Evolutionary conservation across 2,888 invertebrate species (phyloP).

Genomic region (Drosophila prostipennis): DNA sequence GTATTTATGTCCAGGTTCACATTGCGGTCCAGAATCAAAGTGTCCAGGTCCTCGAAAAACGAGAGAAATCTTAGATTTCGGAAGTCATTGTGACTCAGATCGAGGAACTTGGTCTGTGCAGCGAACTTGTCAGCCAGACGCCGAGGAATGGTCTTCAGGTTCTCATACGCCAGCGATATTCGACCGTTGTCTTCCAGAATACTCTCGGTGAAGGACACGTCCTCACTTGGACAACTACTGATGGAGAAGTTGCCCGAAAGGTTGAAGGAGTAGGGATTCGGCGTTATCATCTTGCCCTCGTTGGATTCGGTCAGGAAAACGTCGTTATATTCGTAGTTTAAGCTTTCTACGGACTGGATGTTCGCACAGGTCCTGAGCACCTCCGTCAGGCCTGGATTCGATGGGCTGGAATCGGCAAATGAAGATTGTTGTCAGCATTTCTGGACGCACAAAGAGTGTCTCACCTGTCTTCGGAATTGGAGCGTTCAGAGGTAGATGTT

Average conservation of each 20-base stretch:
- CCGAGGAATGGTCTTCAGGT: constrained; percentile 87
- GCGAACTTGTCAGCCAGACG: constrained; percentile 88
- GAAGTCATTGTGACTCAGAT: constrained; percentile 90
- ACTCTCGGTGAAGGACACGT: constrained; percentile 73
- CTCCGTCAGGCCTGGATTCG: constrained; percentile 66
- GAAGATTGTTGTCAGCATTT: too few relatives aligned
- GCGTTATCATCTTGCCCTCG: constrained; percentile 75
- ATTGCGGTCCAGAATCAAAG: constrained; percentile 93
- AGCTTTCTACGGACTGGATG: constrained; percentile 76
- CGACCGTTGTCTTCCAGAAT: constrained; percentile 85
- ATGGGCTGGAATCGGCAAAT: constrained; percentile 40
- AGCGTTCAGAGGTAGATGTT: constrained; percentile 63
- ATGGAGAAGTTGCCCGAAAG: constrained; percentile 60
- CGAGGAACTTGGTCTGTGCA: constrained; percentile 87
- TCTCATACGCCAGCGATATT: constrained; percentile 89
- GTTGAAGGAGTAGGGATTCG: constrained; percentile 69
- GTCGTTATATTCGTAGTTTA: constrained; percentile 76
- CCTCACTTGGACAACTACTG: constrained; percentile 75
- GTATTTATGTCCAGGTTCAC: constrained; percentile 88
- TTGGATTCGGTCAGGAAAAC: constrained; percentile 47
- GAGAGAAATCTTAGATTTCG: constrained; percentile 90
- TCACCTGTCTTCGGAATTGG: constrained; percentile 68
- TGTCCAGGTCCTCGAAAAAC: constrained; percentile 89
- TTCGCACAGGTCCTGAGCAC: constrained; percentile 78
- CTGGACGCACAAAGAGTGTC: neutral